phyloP scores from a whole-genome alignment of 2,888 invertebrate species.

The Limnephilus lunatus region DNA sequence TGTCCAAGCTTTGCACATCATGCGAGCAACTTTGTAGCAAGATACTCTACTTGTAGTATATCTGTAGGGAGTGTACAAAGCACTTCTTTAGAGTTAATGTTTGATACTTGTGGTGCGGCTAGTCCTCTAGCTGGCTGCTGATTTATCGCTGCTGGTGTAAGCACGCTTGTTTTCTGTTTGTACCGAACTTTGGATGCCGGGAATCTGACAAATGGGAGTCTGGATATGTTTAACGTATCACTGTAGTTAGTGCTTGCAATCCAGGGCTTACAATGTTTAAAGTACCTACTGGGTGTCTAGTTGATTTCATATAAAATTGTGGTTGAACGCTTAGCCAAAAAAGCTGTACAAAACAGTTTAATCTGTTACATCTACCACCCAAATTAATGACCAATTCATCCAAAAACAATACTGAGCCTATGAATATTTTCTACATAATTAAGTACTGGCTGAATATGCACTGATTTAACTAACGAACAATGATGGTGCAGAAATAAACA shows the following conservation, averaged over 20 bases:
- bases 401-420: too few species aligned
- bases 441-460: background rate
- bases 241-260: background rate
- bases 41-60: background rate
- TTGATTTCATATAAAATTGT: background rate
- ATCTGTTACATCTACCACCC: too few species aligned
- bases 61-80: background rate
- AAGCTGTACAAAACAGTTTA: background rate
- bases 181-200: background rate
- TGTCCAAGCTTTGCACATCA: background rate
- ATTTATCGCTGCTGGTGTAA: background rate
- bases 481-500: too few species aligned
- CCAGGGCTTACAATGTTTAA: background rate
- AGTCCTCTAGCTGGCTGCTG: background rate
- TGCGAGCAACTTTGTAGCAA: background rate
- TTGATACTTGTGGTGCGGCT: background rate
- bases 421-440: too few species aligned
- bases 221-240: background rate
- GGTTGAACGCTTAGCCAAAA: background rate
- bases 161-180: constrained; percentile 2
- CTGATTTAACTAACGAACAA: too few species aligned
- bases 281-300: background rate
- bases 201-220: background rate
- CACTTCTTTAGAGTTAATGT: background rate
- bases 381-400: too few species aligned